These are phyloP conservation scores for Alcedo atthis DNA, from an alignment of 2,797 vertebrate genomes.

Conservation along the genomic window DNA sequence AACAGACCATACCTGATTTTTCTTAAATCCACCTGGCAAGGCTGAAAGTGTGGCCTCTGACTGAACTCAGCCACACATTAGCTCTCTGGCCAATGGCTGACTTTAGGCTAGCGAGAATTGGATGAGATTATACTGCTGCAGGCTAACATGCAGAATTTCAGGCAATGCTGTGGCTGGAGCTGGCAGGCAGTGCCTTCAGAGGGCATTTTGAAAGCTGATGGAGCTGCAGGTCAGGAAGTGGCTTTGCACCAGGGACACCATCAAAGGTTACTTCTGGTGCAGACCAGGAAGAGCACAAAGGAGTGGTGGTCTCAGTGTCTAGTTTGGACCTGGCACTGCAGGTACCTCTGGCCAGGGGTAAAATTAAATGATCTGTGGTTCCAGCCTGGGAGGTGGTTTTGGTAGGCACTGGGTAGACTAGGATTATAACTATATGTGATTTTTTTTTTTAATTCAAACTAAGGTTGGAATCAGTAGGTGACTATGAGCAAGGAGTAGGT, in stretches of 20 bases:
- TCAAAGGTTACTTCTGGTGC: neutral
- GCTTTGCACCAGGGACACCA: neutral
- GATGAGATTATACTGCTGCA: neutral
- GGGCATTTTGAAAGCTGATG: accelerated
- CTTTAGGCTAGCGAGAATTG: neutral
- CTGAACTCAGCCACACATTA: neutral
- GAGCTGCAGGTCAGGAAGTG: neutral
- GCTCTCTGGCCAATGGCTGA: accelerated
- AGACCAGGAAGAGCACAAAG: neutral
- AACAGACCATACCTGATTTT: neutral
- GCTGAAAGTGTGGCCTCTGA: neutral
- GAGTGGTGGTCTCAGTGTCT: accelerated
- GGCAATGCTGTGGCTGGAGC: neutral
- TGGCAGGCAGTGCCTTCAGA: neutral
- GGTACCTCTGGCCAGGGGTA: neutral
- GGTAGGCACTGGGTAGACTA: accelerated
- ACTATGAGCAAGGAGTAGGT: neutral
- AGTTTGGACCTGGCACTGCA: neutral
- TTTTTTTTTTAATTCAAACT: neutral
- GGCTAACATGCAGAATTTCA: neutral
- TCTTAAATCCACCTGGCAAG: neutral
- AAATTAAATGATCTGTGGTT: neutral
- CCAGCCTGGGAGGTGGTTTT: neutral
- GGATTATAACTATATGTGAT: accelerated
- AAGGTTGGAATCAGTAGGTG: neutral